A percentile compares a stretch with the other conserved stretches of the same genome.
Evolutionary conservation across 1,140 invertebrate species (phyloP).

Genomic region (Bombus cullumanus): DNA sequence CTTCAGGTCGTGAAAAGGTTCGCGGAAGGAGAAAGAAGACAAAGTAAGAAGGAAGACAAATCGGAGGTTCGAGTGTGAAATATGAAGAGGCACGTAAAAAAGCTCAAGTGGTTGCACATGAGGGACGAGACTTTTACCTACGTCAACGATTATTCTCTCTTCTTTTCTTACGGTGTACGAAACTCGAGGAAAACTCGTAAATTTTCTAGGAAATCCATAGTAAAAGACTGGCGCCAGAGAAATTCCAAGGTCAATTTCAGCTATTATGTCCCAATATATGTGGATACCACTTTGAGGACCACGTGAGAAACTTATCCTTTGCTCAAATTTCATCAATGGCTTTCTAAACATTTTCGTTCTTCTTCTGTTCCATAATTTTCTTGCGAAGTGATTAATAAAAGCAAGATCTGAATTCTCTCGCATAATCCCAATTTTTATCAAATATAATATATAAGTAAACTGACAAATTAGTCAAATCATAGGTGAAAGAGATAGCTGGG

Average conservation of each 20-base stretch:
- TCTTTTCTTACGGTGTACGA: background rate
- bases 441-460: background rate
- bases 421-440: background rate
- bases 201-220: constrained; percentile 42
- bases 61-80: constrained; percentile 58
- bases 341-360: background rate
- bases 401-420: background rate
- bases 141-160: constrained; percentile 56
- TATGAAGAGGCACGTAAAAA: constrained; percentile 60
- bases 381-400: background rate
- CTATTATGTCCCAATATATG: background rate
- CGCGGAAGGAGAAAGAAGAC: background rate
- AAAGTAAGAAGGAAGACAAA: constrained; percentile 18
- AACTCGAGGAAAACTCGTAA: constrained; percentile 58
- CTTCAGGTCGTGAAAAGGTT: background rate
- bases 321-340: background rate
- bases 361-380: background rate
- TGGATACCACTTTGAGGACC: background rate
- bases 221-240: constrained; percentile 54
- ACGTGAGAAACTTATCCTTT: background rate
- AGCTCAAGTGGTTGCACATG: constrained; percentile 72
- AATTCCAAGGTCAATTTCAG: background rate
- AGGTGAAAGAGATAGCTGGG: background rate
- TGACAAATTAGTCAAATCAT: background rate
- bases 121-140: constrained; percentile 55